These are phyloP conservation scores for Ispidina picta DNA, from an alignment of 2,797 vertebrate species.

Conservation along the genomic window DNA sequence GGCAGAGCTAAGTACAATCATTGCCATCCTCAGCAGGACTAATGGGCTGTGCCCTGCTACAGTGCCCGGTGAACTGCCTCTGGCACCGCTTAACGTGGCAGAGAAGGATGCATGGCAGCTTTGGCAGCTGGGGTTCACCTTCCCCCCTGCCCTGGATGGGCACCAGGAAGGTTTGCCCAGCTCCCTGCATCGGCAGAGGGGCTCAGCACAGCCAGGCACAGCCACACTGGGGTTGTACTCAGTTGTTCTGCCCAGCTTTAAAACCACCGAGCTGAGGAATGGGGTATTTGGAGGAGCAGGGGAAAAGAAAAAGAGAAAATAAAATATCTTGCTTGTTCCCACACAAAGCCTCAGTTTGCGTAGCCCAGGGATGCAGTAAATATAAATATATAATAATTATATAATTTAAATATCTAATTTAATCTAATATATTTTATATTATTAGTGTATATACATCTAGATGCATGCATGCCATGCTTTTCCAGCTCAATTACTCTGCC, in stretches of 20 bases:
- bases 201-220: background rate
- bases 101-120: background rate
- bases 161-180: background rate
- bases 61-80: accelerated
- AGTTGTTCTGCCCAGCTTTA: accelerated
- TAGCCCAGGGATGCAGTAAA: background rate
- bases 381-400: background rate
- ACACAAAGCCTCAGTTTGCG: background rate
- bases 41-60: background rate
- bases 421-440: too few species aligned
- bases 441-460: background rate
- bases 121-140: background rate
- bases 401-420: too few species aligned
- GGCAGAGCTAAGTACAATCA: background rate
- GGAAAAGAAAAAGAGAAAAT: background rate
- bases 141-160: background rate
- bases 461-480: background rate
- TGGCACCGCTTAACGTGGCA: background rate
- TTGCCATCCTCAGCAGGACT: background rate
- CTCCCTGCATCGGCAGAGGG: background rate
- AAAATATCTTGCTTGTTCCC: background rate
- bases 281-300: background rate
- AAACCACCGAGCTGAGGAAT: background rate
- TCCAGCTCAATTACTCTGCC: background rate
- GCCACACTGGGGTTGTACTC: background rate